Percentiles rank a stretch among this genome's conserved stretches.
Evolutionary conservation across 2,113 vertebrate species (phyloP).

Genomic region (Vimba vimba): DNA sequence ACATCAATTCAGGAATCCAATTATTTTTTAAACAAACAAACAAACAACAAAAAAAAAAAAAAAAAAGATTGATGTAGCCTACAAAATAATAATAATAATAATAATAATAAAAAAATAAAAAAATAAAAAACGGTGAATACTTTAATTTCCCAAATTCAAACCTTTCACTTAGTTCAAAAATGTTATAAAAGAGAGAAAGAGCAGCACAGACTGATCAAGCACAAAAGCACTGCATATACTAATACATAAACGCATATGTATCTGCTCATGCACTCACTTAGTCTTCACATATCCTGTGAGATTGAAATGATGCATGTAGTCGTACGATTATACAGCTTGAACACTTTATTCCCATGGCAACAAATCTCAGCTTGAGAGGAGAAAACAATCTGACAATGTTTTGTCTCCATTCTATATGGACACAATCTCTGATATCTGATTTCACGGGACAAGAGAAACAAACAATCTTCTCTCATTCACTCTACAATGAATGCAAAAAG

Average conservation of each 20-base stretch:
- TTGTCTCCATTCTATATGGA: not conserved
- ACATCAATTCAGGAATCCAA: not conserved
- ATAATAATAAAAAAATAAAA: too few species aligned
- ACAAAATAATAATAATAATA: too few species aligned
- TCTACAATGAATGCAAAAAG: slow-evolving; percentile 10
- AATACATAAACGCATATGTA: not conserved
- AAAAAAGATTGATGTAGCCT: not conserved
- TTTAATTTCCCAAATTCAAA: not conserved
- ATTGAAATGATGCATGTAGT: not conserved
- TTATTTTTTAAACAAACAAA: not conserved
- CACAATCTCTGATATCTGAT: not conserved
- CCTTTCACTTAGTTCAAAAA: not conserved
- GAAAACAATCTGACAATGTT: not conserved
- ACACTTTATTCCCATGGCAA: not conserved
- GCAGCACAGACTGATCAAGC: not conserved
- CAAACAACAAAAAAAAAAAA: too few species aligned
- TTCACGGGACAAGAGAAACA: not conserved
- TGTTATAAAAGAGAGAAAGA: not conserved
- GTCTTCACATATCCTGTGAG: not conserved
- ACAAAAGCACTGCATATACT: not conserved
- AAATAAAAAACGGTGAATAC: not conserved
- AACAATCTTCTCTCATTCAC: not conserved
- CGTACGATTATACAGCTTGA: not conserved
- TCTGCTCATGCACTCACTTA: not conserved
- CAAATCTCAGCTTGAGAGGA: not conserved